phyloP scores from a whole-genome alignment of 2,113 vertebrate species.

The Cynoglossus semilaevis region DNA sequence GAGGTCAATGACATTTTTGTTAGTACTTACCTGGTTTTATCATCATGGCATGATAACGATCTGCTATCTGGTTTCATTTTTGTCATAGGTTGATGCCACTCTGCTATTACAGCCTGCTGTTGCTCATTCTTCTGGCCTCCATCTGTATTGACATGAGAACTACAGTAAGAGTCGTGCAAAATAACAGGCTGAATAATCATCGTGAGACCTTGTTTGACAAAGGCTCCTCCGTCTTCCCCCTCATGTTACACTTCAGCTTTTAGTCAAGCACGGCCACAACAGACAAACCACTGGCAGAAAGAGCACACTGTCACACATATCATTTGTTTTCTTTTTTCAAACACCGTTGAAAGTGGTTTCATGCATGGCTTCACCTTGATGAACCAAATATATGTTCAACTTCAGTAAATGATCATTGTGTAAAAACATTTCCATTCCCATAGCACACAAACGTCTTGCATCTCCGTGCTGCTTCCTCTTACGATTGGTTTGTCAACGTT shows the following conservation, averaged over 20 bases:
- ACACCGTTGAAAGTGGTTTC: conserved; percentile 44
- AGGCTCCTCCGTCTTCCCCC: too few relatives aligned
- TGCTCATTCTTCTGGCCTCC: too few relatives aligned
- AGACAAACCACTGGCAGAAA: conserved; percentile 26
- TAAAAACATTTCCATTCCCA: background rate
- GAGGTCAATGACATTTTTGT: too few relatives aligned
- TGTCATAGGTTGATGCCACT: too few relatives aligned
- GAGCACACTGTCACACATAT: conserved; percentile 9
- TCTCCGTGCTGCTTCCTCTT: background rate
- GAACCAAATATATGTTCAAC: conserved; percentile 9
- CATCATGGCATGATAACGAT: background rate
- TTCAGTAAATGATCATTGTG: background rate
- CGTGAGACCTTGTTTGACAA: too few relatives aligned
- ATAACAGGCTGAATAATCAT: too few relatives aligned
- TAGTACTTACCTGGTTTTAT: too few relatives aligned
- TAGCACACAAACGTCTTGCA: background rate
- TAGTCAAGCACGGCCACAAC: conserved; percentile 21
- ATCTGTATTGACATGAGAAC: too few relatives aligned
- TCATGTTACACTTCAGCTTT: background rate
- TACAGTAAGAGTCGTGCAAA: background rate
- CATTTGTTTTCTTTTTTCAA: conserved; percentile 10
- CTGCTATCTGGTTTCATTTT: too few relatives aligned
- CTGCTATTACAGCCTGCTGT: too few relatives aligned
- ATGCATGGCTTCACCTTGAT: conserved; percentile 30
- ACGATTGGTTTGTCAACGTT: background rate